phyloP scores from a whole-genome alignment of 2,797 vertebrate genomes.

The Galago senegalensis region DNA sequence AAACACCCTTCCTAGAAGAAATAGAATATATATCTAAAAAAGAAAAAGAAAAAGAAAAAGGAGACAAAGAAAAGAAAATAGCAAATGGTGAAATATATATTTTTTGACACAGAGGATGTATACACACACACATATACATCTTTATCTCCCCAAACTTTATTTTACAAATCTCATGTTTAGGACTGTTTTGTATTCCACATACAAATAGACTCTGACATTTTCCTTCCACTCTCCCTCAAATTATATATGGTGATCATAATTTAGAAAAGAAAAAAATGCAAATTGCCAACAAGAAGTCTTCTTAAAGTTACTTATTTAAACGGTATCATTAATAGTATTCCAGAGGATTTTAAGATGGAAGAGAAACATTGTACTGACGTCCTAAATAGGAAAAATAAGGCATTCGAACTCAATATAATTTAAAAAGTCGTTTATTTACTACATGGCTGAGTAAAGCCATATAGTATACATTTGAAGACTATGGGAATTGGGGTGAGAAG shows the following conservation, averaged over 20 bases:
- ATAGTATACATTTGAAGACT: neutral
- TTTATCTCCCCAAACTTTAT: neutral
- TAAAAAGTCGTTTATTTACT: neutral
- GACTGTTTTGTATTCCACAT: neutral
- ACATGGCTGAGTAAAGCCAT: neutral
- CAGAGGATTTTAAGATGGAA: constrained; percentile 32
- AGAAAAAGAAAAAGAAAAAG: neutral
- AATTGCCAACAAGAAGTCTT: neutral
- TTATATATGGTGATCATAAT: neutral
- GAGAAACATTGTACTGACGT: constrained; percentile 4
- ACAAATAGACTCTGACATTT: neutral
- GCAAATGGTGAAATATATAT: neutral
- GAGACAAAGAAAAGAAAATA: neutral
- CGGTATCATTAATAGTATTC: neutral
- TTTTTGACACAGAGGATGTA: too few species aligned
- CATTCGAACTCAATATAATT: neutral
- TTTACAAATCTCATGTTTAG: neutral
- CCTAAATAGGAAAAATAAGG: constrained; percentile 9
- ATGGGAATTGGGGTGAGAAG: neutral
- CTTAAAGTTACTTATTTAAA: constrained; percentile 28
- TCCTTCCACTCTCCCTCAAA: neutral
- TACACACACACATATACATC: neutral
- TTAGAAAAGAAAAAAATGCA: constrained; percentile 27
- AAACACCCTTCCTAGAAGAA: too few species aligned
- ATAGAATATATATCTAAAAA: too few species aligned